Conservation (phyloP, 2,113 vertebrate species). For the Ochotona princeps region DNA sequence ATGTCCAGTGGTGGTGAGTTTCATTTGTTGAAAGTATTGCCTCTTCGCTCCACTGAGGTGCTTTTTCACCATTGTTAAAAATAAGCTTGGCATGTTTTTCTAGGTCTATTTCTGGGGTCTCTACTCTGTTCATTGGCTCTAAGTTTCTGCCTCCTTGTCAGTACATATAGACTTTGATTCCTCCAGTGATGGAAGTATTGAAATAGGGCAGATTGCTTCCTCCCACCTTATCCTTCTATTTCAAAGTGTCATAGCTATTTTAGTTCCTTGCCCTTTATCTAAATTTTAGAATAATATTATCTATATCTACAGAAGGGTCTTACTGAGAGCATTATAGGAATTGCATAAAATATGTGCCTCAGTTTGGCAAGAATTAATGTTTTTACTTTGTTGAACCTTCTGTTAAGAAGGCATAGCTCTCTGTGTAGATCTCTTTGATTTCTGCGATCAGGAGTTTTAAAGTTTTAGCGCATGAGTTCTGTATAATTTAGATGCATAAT, state of each 20-base stretch:
- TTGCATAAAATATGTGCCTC: background rate
- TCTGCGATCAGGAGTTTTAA: background rate
- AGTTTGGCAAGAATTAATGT: background rate
- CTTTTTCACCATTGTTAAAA: background rate
- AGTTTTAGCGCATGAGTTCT: background rate
- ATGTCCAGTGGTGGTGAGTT: background rate
- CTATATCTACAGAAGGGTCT: background rate
- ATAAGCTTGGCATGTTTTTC: background rate
- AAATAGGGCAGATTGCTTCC: background rate
- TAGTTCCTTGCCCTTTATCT: background rate
- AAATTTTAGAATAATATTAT: background rate
- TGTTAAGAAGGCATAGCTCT: background rate
- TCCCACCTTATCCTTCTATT: conserved; percentile 10
- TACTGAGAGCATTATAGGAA: background rate
- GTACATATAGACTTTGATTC: background rate
- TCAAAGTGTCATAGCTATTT: background rate
- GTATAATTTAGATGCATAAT: background rate
- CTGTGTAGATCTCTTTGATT: conserved; percentile 10
- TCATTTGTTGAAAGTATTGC: background rate
- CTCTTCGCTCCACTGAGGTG: background rate
- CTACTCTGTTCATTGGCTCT: background rate
- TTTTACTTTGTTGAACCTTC: background rate
- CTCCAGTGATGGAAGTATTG: background rate
- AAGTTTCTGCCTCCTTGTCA: background rate
- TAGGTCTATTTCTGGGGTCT: conserved; percentile 1